Conservation (phyloP, 2,888 invertebrate species). For the Meloe dianella region DNA sequence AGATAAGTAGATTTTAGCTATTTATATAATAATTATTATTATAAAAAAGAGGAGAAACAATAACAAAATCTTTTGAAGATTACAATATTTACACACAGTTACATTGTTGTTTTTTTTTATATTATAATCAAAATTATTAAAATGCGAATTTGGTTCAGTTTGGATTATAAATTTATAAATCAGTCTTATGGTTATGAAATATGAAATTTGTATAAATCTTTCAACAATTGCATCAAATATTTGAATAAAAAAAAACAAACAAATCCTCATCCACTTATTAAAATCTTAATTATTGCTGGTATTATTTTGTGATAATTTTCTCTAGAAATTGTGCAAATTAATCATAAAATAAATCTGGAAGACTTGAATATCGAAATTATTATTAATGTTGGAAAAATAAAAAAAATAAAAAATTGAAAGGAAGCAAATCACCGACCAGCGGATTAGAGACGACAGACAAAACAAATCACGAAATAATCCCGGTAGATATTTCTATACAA, state of each 20-base stretch:
- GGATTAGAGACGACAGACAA: slow-evolving; percentile 17
- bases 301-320: background rate
- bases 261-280: too few relatives aligned
- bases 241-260: background rate
- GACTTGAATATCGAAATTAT: slow-evolving; percentile 21
- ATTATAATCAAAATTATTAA: slow-evolving; percentile 25
- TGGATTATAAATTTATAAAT: slow-evolving; percentile 28
- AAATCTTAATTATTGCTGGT: slow-evolving; percentile 7
- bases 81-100: slow-evolving; percentile 25
- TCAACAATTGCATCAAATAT: slow-evolving; percentile 25
- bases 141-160: slow-evolving; percentile 36
- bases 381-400: background rate
- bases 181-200: slow-evolving; percentile 33
- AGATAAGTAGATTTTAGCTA: slow-evolving; percentile 20
- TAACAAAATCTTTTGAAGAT: slow-evolving; percentile 14
- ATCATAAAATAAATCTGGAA: slow-evolving; percentile 25
- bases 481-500: background rate
- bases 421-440: slow-evolving; percentile 27
- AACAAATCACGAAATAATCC: slow-evolving; percentile 18
- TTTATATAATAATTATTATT: slow-evolving; percentile 18
- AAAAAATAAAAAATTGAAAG: slow-evolving; percentile 7
- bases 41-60: slow-evolving; percentile 1
- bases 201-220: slow-evolving; percentile 25
- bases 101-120: background rate
- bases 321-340: background rate